Percentiles rank a stretch among this genome's conserved stretches.
phyloP scores from a whole-genome alignment of 2,888 invertebrate species.

The Nomada fucata region DNA sequence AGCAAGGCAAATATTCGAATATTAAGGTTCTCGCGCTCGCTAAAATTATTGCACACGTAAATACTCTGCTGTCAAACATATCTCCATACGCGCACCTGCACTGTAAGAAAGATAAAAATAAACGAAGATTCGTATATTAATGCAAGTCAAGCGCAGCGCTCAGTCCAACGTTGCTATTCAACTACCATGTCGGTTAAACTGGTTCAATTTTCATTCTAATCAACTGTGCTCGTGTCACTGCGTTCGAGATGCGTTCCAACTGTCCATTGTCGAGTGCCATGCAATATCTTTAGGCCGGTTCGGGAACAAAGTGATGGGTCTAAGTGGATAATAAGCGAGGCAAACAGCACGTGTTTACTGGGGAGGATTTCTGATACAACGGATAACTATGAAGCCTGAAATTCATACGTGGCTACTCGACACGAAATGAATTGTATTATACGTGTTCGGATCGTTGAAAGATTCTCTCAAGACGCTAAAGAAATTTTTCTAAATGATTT shows the following conservation, averaged over 20 bases:
- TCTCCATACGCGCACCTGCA: background rate
- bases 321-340: slow-evolving; percentile 59
- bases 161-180: slow-evolving; percentile 16
- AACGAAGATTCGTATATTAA: slow-evolving; percentile 15
- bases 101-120: slow-evolving; percentile 1
- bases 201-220: slow-evolving; percentile 26
- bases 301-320: slow-evolving; percentile 42
- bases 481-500: background rate
- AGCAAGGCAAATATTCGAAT: no score
- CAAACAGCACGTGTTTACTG: slow-evolving; percentile 55
- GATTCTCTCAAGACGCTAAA: slow-evolving; percentile 5
- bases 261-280: slow-evolving; percentile 54
- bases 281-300: slow-evolving; percentile 49
- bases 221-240: slow-evolving; percentile 41
- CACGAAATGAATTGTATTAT: slow-evolving; percentile 25
- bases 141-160: slow-evolving; percentile 41
- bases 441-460: background rate
- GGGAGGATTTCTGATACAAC: slow-evolving; percentile 45
- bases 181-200: slow-evolving; percentile 9
- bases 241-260: slow-evolving; percentile 56
- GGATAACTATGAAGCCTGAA: slow-evolving; percentile 42
- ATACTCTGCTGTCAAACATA: background rate
- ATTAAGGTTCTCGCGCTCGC: background rate
- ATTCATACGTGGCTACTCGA: slow-evolving; percentile 25
- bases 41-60: background rate